Percentiles rank a stretch among this genome's conserved stretches.
These are phyloP conservation scores for Platichthys stellatus DNA, from an alignment of 2,113 vertebrate species.

Conservation along the genomic window DNA sequence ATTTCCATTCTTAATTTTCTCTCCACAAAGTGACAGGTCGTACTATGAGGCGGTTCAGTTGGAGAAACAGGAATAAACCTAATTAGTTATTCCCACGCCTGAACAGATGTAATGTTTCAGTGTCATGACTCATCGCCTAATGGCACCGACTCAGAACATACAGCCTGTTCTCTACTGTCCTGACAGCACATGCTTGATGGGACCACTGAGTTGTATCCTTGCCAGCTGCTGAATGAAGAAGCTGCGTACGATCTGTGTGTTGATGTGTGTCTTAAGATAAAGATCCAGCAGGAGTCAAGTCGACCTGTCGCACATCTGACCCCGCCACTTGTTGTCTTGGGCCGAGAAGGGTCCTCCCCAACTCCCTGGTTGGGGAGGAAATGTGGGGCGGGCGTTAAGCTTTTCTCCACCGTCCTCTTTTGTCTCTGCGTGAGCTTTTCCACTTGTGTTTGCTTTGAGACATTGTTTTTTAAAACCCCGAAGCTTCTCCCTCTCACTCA, in stretches of 20 bases:
- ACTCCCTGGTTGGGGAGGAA: conserved; percentile 4
- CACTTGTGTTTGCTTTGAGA: conserved; percentile 12
- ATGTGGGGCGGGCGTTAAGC: background rate
- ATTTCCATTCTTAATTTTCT: background rate
- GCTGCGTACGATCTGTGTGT: background rate
- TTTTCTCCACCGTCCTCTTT: background rate
- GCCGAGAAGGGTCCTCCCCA: background rate
- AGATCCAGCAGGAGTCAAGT: background rate
- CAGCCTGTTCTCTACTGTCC: conserved; percentile 34
- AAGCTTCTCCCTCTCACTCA: conserved; percentile 32
- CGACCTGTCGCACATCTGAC: conserved; percentile 8
- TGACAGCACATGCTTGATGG: conserved; percentile 3
- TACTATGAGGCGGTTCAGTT: background rate
- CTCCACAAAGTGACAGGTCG: too few relatives aligned
- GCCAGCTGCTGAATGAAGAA: conserved; percentile 8
- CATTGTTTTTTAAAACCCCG: conserved; percentile 23
- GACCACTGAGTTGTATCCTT: conserved; percentile 18
- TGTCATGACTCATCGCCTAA: conserved; percentile 36
- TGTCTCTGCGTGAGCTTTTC: background rate
- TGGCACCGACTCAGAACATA: conserved; percentile 24
- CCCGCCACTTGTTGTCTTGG: background rate
- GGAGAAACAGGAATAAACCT: conserved; percentile 3
- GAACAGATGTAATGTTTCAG: conserved; percentile 24
- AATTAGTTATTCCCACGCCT: background rate
- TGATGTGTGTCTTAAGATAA: conserved; percentile 23